Conservation (phyloP, 2,113 vertebrate species). For the Cettia cetti region DNA sequence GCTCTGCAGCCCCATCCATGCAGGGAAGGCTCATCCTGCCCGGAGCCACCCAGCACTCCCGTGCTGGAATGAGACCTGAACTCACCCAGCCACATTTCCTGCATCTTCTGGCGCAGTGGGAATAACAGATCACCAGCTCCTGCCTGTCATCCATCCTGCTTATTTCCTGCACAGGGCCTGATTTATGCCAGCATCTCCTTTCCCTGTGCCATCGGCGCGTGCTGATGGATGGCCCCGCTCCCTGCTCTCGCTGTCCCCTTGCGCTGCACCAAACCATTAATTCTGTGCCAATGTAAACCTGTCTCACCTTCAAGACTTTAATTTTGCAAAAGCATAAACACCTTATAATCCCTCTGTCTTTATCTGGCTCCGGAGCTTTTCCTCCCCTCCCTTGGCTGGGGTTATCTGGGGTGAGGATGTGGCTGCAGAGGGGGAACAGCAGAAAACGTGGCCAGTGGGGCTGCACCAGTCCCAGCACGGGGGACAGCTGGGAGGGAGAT, state of each 20-base stretch:
- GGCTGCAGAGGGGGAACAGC: background rate
- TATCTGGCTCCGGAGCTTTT: background rate
- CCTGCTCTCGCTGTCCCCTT: slow-evolving; percentile 46
- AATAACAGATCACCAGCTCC: slow-evolving; percentile 48
- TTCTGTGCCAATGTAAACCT: slow-evolving; percentile 63
- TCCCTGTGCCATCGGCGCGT: background rate
- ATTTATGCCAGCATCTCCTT: slow-evolving; percentile 46
- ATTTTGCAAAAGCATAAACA: slow-evolving; percentile 60
- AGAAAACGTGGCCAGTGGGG: background rate
- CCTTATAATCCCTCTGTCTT: slow-evolving; percentile 43
- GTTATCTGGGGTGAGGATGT: slow-evolving; percentile 23
- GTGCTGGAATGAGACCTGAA: background rate
- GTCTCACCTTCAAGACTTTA: slow-evolving; percentile 56
- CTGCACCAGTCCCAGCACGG: background rate
- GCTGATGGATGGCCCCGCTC: slow-evolving; percentile 53
- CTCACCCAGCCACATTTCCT: slow-evolving; percentile 4
- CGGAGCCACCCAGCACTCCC: accelerated
- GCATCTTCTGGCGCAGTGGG: background rate
- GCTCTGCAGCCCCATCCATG: background rate
- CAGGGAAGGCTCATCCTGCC: background rate
- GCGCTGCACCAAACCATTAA: slow-evolving; percentile 50
- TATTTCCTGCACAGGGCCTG: slow-evolving; percentile 25
- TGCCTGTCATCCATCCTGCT: slow-evolving; percentile 44
- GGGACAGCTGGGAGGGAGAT: background rate
- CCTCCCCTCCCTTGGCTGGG: background rate